These are phyloP conservation scores for Paratilapia polleni DNA, from an alignment of 2,113 vertebrate genomes.

Conservation along the genomic window DNA sequence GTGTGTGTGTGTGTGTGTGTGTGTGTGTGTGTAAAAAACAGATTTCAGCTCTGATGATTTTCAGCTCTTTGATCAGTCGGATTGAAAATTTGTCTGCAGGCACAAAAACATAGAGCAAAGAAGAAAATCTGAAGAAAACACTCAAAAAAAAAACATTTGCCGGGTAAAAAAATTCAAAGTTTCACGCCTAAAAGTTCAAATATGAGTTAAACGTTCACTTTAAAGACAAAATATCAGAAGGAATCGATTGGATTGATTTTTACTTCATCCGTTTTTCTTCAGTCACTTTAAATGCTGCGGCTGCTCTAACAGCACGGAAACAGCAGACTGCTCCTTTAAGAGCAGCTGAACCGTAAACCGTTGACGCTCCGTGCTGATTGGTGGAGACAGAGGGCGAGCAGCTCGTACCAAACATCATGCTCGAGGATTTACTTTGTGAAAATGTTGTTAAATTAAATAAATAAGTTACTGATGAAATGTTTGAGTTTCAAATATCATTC, in stretches of 20 bases:
- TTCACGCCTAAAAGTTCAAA: not conserved
- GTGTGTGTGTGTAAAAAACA: not conserved
- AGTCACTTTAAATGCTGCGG: not conserved
- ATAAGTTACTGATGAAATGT: slow-evolving; percentile 58
- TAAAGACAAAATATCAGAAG: not conserved
- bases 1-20: not conserved
- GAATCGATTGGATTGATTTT: not conserved
- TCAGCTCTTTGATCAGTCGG: not conserved
- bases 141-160: not conserved
- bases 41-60: slow-evolving; percentile 3
- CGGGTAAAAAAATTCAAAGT: not conserved
- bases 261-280: not conserved
- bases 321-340: not conserved
- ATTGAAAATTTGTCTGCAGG: not conserved
- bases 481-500: not conserved
- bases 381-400: not conserved
- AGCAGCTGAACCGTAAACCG: not conserved
- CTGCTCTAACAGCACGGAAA: not conserved
- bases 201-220: not conserved
- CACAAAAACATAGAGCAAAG: not conserved
- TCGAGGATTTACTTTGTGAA: not conserved
- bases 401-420: slow-evolving; percentile 34
- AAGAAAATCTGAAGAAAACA: not conserved
- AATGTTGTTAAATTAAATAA: slow-evolving; percentile 60
- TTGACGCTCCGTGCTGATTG: not conserved